phyloP scores from a whole-genome alignment of 2,113 vertebrate genomes.

The Rhinoptilus africanus region DNA sequence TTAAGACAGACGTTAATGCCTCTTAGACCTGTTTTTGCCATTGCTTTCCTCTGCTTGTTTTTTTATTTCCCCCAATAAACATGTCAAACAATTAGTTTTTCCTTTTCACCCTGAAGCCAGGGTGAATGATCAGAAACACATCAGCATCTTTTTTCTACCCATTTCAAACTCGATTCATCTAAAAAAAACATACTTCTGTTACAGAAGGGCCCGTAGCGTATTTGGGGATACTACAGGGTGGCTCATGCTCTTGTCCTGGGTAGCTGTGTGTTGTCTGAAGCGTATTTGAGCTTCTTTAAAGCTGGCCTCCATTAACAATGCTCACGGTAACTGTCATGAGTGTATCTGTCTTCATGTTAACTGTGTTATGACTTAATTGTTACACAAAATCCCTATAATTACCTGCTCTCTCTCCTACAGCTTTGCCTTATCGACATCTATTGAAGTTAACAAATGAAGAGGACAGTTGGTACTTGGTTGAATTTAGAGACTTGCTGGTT shows the following conservation, averaged over 20 bases:
- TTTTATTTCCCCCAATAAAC: background rate
- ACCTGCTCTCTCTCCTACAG: background rate
- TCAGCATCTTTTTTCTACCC: background rate
- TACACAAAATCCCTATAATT: background rate
- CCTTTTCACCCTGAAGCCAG: background rate
- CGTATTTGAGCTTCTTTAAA: background rate
- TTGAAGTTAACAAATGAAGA: background rate
- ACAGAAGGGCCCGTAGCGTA: background rate
- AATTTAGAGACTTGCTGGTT: background rate
- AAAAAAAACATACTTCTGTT: background rate
- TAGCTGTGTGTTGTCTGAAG: background rate
- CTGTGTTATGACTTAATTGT: background rate
- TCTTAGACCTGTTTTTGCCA: background rate
- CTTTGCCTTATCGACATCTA: background rate
- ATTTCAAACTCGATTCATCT: accelerated
- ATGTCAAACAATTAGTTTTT: background rate
- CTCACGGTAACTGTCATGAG: accelerated
- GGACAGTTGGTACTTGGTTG: background rate
- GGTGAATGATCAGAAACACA: background rate
- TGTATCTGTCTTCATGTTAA: background rate
- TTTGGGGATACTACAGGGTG: background rate
- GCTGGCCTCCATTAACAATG: background rate
- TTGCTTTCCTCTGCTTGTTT: background rate
- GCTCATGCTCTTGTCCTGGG: background rate
- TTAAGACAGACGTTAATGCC: background rate